A percentile compares a stretch with the other conserved stretches of the same genome.
Evolutionary conservation across 2,888 invertebrate species (phyloP).

Genomic region (Callinectes sapidus): DNA sequence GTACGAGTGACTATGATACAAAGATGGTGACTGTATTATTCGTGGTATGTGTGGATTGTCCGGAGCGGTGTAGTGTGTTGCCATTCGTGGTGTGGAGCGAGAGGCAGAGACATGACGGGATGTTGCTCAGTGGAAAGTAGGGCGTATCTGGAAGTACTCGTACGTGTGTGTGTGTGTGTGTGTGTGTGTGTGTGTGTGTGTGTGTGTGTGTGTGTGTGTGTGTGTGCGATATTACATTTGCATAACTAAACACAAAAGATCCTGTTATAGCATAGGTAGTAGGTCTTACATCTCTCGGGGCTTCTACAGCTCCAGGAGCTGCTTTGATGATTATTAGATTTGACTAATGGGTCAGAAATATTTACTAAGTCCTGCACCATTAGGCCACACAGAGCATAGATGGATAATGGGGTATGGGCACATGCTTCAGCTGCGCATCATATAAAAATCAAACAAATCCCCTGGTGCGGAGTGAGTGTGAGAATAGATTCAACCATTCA

Average conservation of each 20-base stretch:
- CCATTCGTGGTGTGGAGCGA: not conserved
- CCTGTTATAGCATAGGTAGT: not conserved
- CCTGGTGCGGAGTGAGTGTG: too few species aligned
- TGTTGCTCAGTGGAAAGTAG: not conserved
- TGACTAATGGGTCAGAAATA: too few species aligned
- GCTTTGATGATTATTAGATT: too few species aligned
- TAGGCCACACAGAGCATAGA: too few species aligned
- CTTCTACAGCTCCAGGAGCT: too few species aligned
- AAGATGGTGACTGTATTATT: not conserved
- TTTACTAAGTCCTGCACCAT: too few species aligned
- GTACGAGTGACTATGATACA: not conserved
- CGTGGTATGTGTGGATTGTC: not conserved
- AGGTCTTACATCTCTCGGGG: not conserved
- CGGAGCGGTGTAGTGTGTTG: not conserved
- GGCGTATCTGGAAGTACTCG: not conserved
- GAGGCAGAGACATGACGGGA: not conserved
- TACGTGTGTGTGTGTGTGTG: slow-evolving; percentile 29
- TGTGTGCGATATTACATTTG: not conserved
- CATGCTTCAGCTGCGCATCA: too few species aligned
- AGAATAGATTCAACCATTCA: too few species aligned
- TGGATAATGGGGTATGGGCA: too few species aligned
- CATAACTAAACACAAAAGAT: not conserved
- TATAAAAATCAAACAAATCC: too few species aligned
- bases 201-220: slow-evolving; percentile 2
- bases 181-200: slow-evolving; percentile 35